Conservation (phyloP, 2,113 vertebrate species). For the Sapajus apella region DNA sequence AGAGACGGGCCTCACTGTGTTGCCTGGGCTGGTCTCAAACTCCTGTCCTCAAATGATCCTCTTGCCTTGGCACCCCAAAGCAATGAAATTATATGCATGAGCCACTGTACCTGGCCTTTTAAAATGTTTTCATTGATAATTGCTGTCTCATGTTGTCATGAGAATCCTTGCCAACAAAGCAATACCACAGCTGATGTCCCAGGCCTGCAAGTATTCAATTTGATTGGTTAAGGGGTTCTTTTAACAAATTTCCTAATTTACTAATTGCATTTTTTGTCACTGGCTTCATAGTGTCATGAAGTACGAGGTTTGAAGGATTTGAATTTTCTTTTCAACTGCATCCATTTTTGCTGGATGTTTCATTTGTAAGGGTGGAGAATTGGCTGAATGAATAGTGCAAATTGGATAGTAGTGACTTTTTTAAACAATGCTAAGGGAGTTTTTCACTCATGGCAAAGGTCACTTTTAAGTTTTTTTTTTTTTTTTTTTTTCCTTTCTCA, state of each 20-base stretch:
- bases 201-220: not conserved
- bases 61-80: too few species aligned
- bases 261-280: not conserved
- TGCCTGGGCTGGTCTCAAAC: too few species aligned
- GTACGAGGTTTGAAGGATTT: not conserved
- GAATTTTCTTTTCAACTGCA: not conserved
- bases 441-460: not conserved
- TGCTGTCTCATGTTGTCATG: not conserved
- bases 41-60: too few species aligned
- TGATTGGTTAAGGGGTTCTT: not conserved
- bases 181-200: not conserved
- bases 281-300: not conserved
- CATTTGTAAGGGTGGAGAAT: not conserved
- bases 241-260: not conserved
- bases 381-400: not conserved
- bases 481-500: not conserved
- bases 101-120: not conserved
- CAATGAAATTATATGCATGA: too few species aligned
- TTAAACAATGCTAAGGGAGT: not conserved
- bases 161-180: not conserved
- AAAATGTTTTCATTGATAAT: slow-evolving; percentile 6
- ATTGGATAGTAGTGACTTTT: not conserved
- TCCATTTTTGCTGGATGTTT: not conserved
- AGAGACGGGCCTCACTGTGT: too few species aligned
- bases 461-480: not conserved